phyloP scores from a whole-genome alignment of 2,888 invertebrate genomes.

The Helleia helle region DNA sequence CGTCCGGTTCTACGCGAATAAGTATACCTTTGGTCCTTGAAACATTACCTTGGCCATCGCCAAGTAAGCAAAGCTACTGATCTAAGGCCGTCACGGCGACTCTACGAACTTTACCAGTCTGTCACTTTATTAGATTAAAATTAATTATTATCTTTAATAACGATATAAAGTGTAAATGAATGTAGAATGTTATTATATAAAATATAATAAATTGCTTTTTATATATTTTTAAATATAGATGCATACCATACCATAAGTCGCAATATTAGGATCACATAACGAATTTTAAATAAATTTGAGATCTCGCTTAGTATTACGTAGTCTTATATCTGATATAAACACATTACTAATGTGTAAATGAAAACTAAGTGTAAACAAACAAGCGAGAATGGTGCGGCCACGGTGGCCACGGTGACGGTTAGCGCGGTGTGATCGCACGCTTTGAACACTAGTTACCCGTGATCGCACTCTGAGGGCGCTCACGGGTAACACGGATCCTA shows the following conservation, averaged over 20 bases:
- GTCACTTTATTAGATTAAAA: conserved; percentile 74
- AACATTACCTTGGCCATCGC: conserved; percentile 70
- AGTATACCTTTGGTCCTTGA: conserved; percentile 73
- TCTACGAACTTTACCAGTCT: conserved; percentile 75
- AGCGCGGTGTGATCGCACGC: conserved; percentile 12
- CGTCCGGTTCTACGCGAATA: conserved; percentile 72
- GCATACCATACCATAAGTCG: conserved; percentile 56
- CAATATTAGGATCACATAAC: conserved; percentile 68
- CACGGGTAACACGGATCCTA: too few species aligned
- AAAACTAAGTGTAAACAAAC: conserved; percentile 64
- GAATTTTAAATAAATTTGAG: conserved; percentile 72
- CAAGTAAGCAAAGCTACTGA: conserved; percentile 74
- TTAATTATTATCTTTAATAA: conserved; percentile 73
- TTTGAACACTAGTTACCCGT: conserved; percentile 9
- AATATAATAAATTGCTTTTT: conserved; percentile 73
- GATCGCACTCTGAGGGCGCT: too few species aligned
- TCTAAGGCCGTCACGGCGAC: conserved; percentile 72
- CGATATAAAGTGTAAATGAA: conserved; percentile 72
- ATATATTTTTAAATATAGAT: conserved; percentile 55
- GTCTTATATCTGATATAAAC: conserved; percentile 72
- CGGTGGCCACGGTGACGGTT: conserved; percentile 24
- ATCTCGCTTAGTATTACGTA: conserved; percentile 74
- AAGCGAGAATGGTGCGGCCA: conserved; percentile 36
- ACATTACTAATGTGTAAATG: conserved; percentile 66
- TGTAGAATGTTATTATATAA: conserved; percentile 70